phyloP scores from a whole-genome alignment of 2,113 vertebrate species.

The Genyomyrus donnyi region DNA sequence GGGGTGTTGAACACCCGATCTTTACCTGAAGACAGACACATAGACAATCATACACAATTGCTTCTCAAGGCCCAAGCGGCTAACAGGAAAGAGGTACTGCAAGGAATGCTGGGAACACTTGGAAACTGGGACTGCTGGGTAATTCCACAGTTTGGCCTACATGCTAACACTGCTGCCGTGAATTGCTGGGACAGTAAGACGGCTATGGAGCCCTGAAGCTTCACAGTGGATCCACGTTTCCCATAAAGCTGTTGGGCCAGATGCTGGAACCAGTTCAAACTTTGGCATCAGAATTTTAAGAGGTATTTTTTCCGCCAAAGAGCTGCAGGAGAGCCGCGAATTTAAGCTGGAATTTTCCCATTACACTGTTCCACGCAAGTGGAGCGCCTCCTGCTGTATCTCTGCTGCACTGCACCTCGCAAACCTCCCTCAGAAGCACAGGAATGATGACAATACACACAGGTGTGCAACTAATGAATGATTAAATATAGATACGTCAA shows the following conservation, averaged over 20 bases:
- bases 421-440: not conserved
- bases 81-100: too few species aligned
- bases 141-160: not conserved
- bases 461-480: not conserved
- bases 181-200: not conserved
- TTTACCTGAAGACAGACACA: conserved; percentile 64
- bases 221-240: not conserved
- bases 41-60: not conserved
- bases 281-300: not conserved
- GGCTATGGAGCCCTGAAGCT: not conserved
- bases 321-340: not conserved
- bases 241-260: not conserved
- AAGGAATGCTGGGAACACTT: not conserved
- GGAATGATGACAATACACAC: not conserved
- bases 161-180: not conserved
- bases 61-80: not conserved
- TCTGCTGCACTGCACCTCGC: not conserved
- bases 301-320: not conserved
- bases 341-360: not conserved
- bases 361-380: not conserved
- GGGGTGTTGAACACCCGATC: conserved; percentile 97
- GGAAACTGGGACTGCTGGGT: not conserved
- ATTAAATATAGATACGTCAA: not conserved
- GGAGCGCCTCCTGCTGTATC: not conserved
- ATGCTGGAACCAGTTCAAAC: not conserved